Evolutionary conservation across 2,888 invertebrate species (phyloP).

Genomic region (Trachelus iudaicus): DNA sequence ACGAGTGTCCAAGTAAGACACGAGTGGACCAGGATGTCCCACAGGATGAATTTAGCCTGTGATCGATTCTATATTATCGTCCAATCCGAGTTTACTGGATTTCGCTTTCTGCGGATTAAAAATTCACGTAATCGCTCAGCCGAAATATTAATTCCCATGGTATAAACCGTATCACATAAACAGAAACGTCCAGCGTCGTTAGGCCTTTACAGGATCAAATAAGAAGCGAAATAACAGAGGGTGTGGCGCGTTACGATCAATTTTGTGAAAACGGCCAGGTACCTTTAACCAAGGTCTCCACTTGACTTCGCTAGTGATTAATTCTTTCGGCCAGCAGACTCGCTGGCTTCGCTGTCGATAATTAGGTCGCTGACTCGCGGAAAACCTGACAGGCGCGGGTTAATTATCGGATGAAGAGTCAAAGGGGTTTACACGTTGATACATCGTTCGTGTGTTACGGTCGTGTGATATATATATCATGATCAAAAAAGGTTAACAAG

Average conservation of each 20-base stretch:
- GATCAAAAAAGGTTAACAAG: neutral
- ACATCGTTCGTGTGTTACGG: neutral
- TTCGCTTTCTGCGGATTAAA: neutral
- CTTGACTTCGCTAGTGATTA: neutral
- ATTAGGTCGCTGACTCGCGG: neutral
- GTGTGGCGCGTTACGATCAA: neutral
- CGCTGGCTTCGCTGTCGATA: neutral
- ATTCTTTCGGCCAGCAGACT: neutral
- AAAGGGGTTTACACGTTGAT: neutral
- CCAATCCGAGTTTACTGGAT: neutral
- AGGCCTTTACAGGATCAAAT: neutral
- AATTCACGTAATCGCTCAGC: neutral
- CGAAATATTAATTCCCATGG: neutral
- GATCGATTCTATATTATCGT: neutral
- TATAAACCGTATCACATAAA: neutral
- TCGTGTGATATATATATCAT: neutral
- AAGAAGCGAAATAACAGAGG: neutral
- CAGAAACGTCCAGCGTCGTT: neutral
- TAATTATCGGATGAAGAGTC: neutral
- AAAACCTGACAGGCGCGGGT: neutral
- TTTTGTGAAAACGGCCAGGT: neutral
- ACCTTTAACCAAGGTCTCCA: neutral
- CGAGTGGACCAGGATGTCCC: neutral
- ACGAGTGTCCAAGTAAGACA: neutral
- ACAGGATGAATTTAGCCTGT: neutral